Percentiles rank a stretch among this genome's conserved stretches.
These are phyloP conservation scores for Atherinosoma microstoma DNA, from an alignment of 2,797 vertebrate genomes.

Conservation along the genomic window DNA sequence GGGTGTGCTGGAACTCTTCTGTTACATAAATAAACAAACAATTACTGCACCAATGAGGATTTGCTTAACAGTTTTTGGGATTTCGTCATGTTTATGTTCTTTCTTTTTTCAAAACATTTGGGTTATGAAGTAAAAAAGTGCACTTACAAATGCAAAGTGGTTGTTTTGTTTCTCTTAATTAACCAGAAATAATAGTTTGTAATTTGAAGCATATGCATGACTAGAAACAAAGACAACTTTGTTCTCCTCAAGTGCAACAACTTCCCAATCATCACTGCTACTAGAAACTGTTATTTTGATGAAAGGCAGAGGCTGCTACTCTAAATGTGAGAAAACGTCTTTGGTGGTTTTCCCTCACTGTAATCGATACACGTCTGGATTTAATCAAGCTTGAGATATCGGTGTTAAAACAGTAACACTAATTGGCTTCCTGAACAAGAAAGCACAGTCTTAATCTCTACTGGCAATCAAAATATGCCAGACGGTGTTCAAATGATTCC, in stretches of 20 bases:
- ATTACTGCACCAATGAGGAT: constrained; percentile 52
- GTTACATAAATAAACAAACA: constrained; percentile 72
- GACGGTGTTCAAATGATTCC: constrained; percentile 33
- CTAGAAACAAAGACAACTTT: constrained; percentile 75
- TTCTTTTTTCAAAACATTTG: constrained; percentile 20
- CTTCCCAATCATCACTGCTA: constrained; percentile 58
- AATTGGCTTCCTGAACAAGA: constrained; percentile 61
- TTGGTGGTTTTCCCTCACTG: constrained; percentile 61
- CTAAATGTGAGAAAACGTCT: constrained; percentile 63
- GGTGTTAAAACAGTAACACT: constrained; percentile 54
- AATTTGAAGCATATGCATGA: constrained; percentile 69
- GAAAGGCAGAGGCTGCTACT: constrained; percentile 55
- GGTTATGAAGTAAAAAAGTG: constrained; percentile 34
- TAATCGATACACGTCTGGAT: constrained; percentile 67
- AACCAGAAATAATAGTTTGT: constrained; percentile 34
- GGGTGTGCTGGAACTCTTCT: constrained; percentile 37
- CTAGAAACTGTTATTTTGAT: constrained; percentile 50
- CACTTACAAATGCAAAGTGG: constrained; percentile 21
- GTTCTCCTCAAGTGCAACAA: constrained; percentile 49
- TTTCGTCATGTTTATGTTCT: constrained; percentile 18
- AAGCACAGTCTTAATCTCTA: constrained; percentile 45
- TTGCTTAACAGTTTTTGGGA: constrained; percentile 41
- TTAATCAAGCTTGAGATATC: constrained; percentile 67
- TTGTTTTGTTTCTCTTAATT: constrained; percentile 17
- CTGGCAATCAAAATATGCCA: constrained; percentile 44